Conservation (phyloP, 2,888 invertebrate species). For the Cerastis leucographa region DNA sequence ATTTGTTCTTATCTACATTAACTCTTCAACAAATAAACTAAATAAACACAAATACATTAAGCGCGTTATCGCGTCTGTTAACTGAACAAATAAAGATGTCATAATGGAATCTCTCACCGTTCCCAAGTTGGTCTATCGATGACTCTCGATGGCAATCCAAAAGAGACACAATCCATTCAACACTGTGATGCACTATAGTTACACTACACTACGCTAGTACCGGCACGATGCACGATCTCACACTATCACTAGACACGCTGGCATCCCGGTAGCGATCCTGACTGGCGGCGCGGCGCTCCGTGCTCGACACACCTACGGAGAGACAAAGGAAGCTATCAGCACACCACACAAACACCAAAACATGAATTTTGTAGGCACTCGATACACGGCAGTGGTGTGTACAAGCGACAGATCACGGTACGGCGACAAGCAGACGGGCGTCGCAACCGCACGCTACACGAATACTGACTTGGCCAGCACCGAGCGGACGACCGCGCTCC, state of each 20-base stretch:
- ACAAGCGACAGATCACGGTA: slow-evolving; percentile 49
- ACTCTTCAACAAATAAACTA: slow-evolving; percentile 54
- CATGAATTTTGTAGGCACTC: slow-evolving; percentile 77
- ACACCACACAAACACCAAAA: slow-evolving; percentile 79
- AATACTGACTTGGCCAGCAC: slow-evolving; percentile 74
- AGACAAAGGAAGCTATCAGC: slow-evolving; percentile 82
- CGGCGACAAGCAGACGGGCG: slow-evolving; percentile 70
- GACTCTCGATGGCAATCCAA: slow-evolving; percentile 89
- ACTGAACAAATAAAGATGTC: slow-evolving; percentile 58
- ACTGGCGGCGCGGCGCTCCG: slow-evolving; percentile 59
- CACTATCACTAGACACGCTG: slow-evolving; percentile 89
- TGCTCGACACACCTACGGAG: slow-evolving; percentile 84
- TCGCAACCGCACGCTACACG: slow-evolving; percentile 75
- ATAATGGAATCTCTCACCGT: slow-evolving; percentile 81
- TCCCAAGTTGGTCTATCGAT: slow-evolving; percentile 88
- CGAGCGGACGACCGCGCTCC: slow-evolving; percentile 59
- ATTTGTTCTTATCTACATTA: slow-evolving; percentile 36
- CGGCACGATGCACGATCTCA: slow-evolving; percentile 86
- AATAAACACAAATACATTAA: slow-evolving; percentile 50
- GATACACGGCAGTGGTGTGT: slow-evolving; percentile 70
- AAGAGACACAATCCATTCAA: slow-evolving; percentile 88
- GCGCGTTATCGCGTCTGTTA: slow-evolving; percentile 48
- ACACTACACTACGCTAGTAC: slow-evolving; percentile 85
- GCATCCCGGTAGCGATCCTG: slow-evolving; percentile 82
- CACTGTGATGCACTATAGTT: slow-evolving; percentile 87